These are phyloP conservation scores for Gryllus longicercus DNA, from an alignment of 2,888 invertebrate genomes.

Conservation along the genomic window DNA sequence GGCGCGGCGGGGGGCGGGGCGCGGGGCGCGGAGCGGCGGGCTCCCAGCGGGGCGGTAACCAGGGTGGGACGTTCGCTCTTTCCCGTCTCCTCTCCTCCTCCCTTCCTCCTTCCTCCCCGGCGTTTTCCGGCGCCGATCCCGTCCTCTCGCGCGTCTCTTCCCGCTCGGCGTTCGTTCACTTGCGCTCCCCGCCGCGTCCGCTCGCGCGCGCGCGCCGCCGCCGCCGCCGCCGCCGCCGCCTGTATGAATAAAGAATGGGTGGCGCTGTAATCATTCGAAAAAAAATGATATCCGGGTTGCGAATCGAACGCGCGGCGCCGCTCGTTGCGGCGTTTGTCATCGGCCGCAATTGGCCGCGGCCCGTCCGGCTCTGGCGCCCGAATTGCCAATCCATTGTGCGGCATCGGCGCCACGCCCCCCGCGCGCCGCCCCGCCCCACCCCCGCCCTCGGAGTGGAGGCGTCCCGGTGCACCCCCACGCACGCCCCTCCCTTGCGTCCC, in stretches of 20 bases:
- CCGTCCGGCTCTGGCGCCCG: not conserved
- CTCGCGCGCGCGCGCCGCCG: no score
- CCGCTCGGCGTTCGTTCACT: not conserved
- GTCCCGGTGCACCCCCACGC: no score
- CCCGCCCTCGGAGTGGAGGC: no score
- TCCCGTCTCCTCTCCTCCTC: no score
- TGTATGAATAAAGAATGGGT: not conserved
- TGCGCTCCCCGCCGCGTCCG: no score
- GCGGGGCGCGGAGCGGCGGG: not conserved
- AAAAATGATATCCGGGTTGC: slow-evolving; percentile 9
- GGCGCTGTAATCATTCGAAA: not conserved
- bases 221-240: not conserved
- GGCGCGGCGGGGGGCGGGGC: not conserved
- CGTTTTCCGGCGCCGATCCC: no score
- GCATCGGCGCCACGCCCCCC: not conserved
- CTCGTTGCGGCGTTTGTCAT: slow-evolving; percentile 10
- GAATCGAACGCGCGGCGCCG: not conserved
- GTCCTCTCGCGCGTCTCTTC: not conserved
- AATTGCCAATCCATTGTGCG: slow-evolving; percentile 11
- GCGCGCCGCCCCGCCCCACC: not conserved
- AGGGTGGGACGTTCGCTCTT: no score
- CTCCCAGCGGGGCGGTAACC: no score
- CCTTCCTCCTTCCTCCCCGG: no score
- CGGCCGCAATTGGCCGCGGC: not conserved
- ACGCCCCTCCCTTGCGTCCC: not conserved